These are phyloP conservation scores for Lordiphosa andalusiaca DNA, from an alignment of 2,888 invertebrate species.

Conservation along the genomic window DNA sequence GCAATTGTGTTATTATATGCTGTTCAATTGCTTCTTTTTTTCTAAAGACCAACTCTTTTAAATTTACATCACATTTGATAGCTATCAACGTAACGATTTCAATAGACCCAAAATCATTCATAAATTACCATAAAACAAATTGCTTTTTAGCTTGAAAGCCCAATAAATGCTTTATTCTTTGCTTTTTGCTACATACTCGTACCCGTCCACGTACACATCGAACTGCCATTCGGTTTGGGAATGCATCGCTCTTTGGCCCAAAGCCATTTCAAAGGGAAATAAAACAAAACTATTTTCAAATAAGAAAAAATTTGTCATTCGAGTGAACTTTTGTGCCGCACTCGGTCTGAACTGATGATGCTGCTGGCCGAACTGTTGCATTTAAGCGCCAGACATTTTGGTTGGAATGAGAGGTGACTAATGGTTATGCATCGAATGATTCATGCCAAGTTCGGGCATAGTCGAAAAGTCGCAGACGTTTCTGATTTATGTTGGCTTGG, in stretches of 20 bases:
- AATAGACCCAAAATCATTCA: too few relatives aligned
- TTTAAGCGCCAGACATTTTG: slow-evolving; percentile 24
- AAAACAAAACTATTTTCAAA: slow-evolving; percentile 32
- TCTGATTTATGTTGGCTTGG: slow-evolving; percentile 1
- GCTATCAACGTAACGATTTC: too few relatives aligned
- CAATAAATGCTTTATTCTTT: too few relatives aligned
- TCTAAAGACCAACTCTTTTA: too few relatives aligned
- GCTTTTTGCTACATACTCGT: too few relatives aligned
- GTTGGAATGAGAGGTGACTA: slow-evolving; percentile 17
- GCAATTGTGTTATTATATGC: too few relatives aligned
- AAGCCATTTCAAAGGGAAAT: slow-evolving; percentile 38
- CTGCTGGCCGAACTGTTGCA: slow-evolving; percentile 12
- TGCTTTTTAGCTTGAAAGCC: too few relatives aligned
- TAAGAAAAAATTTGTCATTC: slow-evolving; percentile 29
- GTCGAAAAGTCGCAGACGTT: slow-evolving; percentile 28
- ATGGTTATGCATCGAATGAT: slow-evolving; percentile 21
- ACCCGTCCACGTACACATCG: too few relatives aligned
- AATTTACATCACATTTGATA: too few relatives aligned
- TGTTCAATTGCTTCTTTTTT: too few relatives aligned
- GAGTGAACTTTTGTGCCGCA: slow-evolving; percentile 28
- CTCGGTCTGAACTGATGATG: slow-evolving; percentile 1
- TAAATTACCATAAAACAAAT: too few relatives aligned
- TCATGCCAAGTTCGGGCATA: slow-evolving; percentile 39
- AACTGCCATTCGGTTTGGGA: slow-evolving; percentile 1
- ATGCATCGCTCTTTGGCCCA: slow-evolving; percentile 15